Evolutionary conservation across 2,797 vertebrate species (phyloP).

Genomic region (Hydrolagus colliei): DNA sequence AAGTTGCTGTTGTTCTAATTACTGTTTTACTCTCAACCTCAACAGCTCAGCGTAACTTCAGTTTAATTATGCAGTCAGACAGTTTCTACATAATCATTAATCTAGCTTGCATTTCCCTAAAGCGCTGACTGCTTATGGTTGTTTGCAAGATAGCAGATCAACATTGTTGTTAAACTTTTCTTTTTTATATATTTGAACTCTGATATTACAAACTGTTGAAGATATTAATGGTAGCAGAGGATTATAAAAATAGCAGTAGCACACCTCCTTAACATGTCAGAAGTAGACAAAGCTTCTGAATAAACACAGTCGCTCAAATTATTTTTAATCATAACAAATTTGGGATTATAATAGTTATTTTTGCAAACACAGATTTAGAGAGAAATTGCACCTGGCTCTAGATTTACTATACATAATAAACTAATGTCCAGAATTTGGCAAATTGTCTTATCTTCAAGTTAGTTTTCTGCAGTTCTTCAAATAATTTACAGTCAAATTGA

Average conservation of each 20-base stretch:
- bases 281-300: not conserved
- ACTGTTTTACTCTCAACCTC: too few species aligned
- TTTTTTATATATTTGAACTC: not conserved
- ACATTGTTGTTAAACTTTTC: not conserved
- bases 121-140: not conserved
- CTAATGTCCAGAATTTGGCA: too few species aligned
- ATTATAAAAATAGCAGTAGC: not conserved
- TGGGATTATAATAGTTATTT: too few species aligned
- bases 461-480: too few species aligned
- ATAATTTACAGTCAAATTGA: too few species aligned
- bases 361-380: too few species aligned
- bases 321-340: not conserved
- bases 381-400: too few species aligned
- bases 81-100: not conserved
- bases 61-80: not conserved
- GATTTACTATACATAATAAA: too few species aligned
- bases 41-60: not conserved
- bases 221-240: not conserved
- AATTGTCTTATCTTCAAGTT: too few species aligned
- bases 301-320: not conserved
- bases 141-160: not conserved
- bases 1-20: too few species aligned
- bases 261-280: not conserved
- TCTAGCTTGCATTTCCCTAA: not conserved
- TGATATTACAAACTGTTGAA: not conserved